Base-by-base conservation (phyloP, 2,888 invertebrate species). In the Cenopis cana region DNA sequence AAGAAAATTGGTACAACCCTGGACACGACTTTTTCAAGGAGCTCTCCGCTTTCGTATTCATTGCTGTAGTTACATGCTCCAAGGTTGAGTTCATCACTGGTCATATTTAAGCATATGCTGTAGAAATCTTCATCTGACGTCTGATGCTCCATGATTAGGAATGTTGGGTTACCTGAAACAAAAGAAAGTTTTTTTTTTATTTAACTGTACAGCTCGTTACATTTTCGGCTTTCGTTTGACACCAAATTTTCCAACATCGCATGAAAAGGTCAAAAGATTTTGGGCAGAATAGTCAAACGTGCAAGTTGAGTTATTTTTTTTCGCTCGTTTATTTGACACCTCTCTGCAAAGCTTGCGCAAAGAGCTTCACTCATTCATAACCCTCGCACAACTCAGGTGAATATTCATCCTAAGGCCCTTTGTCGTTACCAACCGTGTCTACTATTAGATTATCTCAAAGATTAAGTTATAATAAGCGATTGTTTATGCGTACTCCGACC, bases 1-100 rank as follows among this genome's bases (percentile, higher is more conserved):
- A 98, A 98, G 82, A 98, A 95, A 50, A 97, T 94, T 14, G 97
- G 97, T 33, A 97, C 97, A 62, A 96, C 95, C 76, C 95, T 94
- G 12, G 95, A 95, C 0, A 97, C 96, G 62, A 96, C 94, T 61
- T 94, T 94, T 80, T 96, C 95, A 17, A 95, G 81, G 4, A 94
- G 85, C 80, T 94, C 94, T 77, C 91, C 93, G 78, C 94, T 94
- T 78, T 90, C 92, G 62, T 84, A 88, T 71, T 92, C 93, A 8
- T 82, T 83, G 74, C 85, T 89, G 76, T 89, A 89, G 76, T 91
- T 91, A 76, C 92, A 93, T 54, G 85, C 88, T 0, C 85, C 85
- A 0, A 89, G 74, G 64, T 82, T 83, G 0, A 87, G 84, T 6
- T 90, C 90, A 29, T 90, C 90, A 50, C 78, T 85, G 20, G 90